phyloP scores from a whole-genome alignment of 92 coral and sea anemone species.

The Scolanthus callimorphus region DNA sequence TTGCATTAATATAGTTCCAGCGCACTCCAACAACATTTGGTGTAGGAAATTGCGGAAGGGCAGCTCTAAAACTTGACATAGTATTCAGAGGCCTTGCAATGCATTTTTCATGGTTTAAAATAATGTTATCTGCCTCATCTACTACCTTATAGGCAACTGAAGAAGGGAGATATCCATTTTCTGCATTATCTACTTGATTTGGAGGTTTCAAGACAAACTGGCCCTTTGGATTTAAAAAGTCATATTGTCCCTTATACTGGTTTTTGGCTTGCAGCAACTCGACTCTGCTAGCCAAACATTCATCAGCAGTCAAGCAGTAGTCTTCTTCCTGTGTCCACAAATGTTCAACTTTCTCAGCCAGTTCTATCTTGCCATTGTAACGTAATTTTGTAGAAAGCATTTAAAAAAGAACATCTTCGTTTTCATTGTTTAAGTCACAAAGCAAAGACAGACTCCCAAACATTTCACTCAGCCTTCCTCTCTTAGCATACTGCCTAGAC shows the following conservation, averaged over 20 bases:
- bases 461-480: not conserved
- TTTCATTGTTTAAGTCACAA: constrained; percentile 1
- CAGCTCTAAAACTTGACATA: not conserved
- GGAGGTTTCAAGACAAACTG: not conserved
- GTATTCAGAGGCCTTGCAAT: not conserved
- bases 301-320: constrained; percentile 4
- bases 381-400: not conserved
- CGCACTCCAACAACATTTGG: constrained; percentile 5
- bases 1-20: constrained; percentile 3
- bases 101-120: not conserved
- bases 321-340: constrained; percentile 1
- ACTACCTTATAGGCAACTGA: not conserved
- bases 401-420: constrained; percentile 4
- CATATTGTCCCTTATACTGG: not conserved
- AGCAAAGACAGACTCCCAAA: not conserved
- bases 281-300: constrained; percentile 12
- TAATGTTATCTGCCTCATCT: not conserved
- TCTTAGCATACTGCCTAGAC: constrained; percentile 1
- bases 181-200: not conserved
- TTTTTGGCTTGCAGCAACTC: constrained; percentile 5
- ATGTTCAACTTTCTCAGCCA: constrained; percentile 1
- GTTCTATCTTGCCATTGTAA: constrained; percentile 2
- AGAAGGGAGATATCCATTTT: not conserved
- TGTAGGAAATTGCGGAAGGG: not conserved
- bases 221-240: not conserved